Evolutionary conservation across 2,888 invertebrate species (phyloP), one percentile per base, ranked within the genome.

Genomic region (Isoperla grammatica): DNA sequence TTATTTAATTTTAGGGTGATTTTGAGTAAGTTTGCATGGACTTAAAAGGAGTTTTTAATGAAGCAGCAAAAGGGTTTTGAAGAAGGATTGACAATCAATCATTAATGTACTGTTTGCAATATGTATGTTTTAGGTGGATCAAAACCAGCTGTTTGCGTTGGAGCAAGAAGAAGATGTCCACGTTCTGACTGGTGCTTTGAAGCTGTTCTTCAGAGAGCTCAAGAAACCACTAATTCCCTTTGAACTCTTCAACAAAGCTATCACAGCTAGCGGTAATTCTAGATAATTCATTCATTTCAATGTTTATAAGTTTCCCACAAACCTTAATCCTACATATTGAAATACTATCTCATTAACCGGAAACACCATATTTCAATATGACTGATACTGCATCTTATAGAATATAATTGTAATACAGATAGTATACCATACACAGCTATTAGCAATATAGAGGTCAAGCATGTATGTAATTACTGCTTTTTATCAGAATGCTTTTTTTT

Each of bases 181-280:
- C 73, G 95, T 95, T 43, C 76, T 97, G 66, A 90, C 95, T 2
- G 96, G 96, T 45, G 85, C 93, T 17, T 77, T 97, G 63, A 97
- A 97, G 76, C 79, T 95, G 69, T 97, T 96, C 80, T 96, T 97
- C 78, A 80, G 97, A 23, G 96, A 97, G 74, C 79, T 97, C 65
- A 88, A 88, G 71, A 90, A 94, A 69, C 94, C 96, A 0, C 79
- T 96, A 19, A 89, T 97, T 71, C 90, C 95, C 0, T 86, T 83
- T 71, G 78, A 79, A 63, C 76, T 85, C 65, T 88, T 86, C 70
- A 81, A 85, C 67, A 81, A 81, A 68, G 82, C 87, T 64, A 77
- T 87, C 46, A 77, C 81, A 64, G 86, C 87, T 12, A 61, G 63
- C 15, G 53, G 63, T 62, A 53, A 62, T 58, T 29, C 19, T 11